Base-by-base conservation (phyloP, 2,113 vertebrate species). In the Eidolon helvum region DNA sequence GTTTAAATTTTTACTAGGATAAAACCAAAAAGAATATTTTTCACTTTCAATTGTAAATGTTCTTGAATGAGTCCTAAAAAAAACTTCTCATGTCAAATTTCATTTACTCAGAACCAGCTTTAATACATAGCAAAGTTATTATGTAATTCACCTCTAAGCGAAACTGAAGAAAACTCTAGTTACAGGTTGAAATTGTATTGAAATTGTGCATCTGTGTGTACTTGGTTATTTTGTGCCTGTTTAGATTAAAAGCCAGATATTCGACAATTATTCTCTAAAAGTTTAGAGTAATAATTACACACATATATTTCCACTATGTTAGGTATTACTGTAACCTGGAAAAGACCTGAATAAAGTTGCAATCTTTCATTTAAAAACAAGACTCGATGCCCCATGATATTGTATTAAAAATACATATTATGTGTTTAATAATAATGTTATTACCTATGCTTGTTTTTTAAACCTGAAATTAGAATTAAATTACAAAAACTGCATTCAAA, bases 21-120 rank as follows among this genome's bases (percentile, higher is more conserved):
- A 90, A 93, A 78, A 69, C 0, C 19, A 79, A 53, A 61, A 80
- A 93, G 78, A 93, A 78, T 69, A 96, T 94, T 96, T 97, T 97
- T 77, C 79, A 92, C 53, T 59, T 93, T 82, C 65, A 92, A 90
- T 75, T 79, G 59, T 72, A 88, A 94, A 84, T 89, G 19, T 75
- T 95, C 79, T 88, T 95, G 40, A 92, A 90, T 94, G 24, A 69
- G 33, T 72, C 75, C 65, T 93, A 87, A 65, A 88, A 88, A 93
- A 65, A 24, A 26, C 43, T 96, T 94, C 45, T 43, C 50, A 94
- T 57, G 92, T 86, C 63, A 95, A 91, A 79, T 95, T 96, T 85
- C 38, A 85, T 57, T 88, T 94, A 93, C 83, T 80, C 40, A 79
- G 21, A 63, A 48, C 84, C 74, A 35, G 30, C 45, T 71, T 77